Conservation (phyloP, 2,797 vertebrate species). For the Enteromius paludinosus region DNA sequence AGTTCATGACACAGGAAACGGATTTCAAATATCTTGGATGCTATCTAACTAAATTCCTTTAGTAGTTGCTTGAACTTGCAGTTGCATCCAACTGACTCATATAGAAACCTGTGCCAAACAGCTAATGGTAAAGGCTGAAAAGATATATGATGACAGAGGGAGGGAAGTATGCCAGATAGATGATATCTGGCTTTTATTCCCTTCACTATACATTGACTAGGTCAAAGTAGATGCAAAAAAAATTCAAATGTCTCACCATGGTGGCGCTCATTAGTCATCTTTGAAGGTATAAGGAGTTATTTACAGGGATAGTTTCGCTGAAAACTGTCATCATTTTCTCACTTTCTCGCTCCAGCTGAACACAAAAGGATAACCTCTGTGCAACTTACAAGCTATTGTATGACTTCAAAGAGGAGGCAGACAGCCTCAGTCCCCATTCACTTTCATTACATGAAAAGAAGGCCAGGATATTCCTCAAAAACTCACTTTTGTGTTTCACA, state of each 20-base stretch:
- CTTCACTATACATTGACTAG: conserved; percentile 1
- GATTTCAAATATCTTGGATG: conserved; percentile 14
- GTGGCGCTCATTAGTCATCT: background rate
- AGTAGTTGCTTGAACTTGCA: conserved; percentile 25
- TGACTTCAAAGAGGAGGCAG: background rate
- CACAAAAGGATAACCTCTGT: background rate
- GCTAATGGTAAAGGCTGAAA: conserved; percentile 28
- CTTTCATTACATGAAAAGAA: background rate
- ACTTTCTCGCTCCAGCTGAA: background rate
- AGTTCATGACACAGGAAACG: conserved; percentile 10
- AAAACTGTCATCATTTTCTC: background rate
- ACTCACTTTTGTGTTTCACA: background rate
- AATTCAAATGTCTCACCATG: background rate
- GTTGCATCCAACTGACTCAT: conserved; percentile 20
- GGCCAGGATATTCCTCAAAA: background rate
- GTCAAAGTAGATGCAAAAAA: background rate
- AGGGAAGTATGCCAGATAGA: background rate
- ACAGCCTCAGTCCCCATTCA: background rate
- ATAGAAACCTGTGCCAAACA: conserved; percentile 3
- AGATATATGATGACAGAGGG: conserved; percentile 17
- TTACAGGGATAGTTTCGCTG: background rate
- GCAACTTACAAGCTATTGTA: background rate
- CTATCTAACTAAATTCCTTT: conserved; percentile 28
- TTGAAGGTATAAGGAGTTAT: background rate
- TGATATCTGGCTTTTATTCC: background rate